These are phyloP conservation scores for Eupithecia inturbata DNA, from an alignment of 2,888 invertebrate species.

Conservation along the genomic window DNA sequence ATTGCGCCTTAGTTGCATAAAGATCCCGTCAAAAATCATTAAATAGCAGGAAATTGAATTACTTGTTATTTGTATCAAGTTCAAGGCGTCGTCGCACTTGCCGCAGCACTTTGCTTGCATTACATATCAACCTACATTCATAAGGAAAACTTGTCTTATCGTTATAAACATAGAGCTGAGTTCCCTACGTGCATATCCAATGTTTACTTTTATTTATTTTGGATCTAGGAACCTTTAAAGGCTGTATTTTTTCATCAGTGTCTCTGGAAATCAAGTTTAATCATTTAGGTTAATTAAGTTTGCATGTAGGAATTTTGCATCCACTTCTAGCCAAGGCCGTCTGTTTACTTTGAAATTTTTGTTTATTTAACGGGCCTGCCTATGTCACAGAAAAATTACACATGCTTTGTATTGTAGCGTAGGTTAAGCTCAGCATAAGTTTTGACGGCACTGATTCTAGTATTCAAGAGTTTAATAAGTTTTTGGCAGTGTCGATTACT, in stretches of 20 bases:
- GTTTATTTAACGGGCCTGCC: constrained; percentile 31
- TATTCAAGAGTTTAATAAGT: neutral
- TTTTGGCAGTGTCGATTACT: neutral
- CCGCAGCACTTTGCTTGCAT: constrained; percentile 44
- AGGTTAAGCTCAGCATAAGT: neutral
- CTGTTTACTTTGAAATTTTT: constrained; percentile 54
- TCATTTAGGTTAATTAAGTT: constrained; percentile 59
- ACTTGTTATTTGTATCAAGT: constrained; percentile 56
- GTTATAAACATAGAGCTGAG: constrained; percentile 49
- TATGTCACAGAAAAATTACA: neutral
- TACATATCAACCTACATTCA: constrained; percentile 23
- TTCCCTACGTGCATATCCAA: constrained; percentile 44
- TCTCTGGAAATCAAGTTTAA: constrained; percentile 68
- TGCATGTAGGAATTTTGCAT: constrained; percentile 48
- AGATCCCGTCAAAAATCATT: constrained; percentile 12
- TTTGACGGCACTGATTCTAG: neutral
- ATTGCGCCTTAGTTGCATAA: neutral
- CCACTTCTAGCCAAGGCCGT: constrained; percentile 62
- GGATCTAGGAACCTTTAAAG: constrained; percentile 70
- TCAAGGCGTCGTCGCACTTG: constrained; percentile 52
- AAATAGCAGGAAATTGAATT: constrained; percentile 45
- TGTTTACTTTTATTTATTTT: constrained; percentile 54
- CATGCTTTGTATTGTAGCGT: neutral
- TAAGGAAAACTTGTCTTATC: constrained; percentile 41
- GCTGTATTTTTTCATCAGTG: constrained; percentile 62